phyloP scores from a whole-genome alignment of 1,140 invertebrate species.

The Reticulitermes speratus region DNA sequence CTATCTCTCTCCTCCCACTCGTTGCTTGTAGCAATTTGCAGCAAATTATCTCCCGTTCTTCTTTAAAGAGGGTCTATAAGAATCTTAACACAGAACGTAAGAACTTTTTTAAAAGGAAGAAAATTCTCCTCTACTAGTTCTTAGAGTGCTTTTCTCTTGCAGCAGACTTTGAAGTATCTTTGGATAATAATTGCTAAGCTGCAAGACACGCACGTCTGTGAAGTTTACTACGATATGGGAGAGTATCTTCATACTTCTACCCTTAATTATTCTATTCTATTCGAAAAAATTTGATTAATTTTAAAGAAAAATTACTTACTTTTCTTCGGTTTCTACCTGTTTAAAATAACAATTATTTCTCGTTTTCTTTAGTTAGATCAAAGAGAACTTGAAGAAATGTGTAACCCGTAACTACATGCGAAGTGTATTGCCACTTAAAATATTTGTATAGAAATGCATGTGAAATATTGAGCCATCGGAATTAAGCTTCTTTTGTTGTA shows the following conservation, averaged over 20 bases:
- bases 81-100: neutral
- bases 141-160: neutral
- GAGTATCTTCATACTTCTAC: neutral
- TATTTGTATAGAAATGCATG: too few relatives aligned
- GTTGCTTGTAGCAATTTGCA: conserved; percentile 8
- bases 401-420: too few relatives aligned
- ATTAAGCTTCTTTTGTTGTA: too few relatives aligned
- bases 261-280: neutral
- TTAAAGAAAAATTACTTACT: neutral
- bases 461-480: too few relatives aligned
- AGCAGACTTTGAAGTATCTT: neutral
- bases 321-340: neutral
- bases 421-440: too few relatives aligned
- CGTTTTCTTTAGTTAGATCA: too few relatives aligned
- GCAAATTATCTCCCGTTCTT: neutral
- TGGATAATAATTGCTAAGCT: neutral
- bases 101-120: neutral
- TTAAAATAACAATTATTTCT: too few relatives aligned
- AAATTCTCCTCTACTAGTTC: neutral
- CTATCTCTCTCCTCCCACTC: neutral
- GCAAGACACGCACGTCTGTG: neutral
- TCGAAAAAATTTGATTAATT: neutral
- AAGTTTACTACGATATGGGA: neutral
- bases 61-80: neutral
- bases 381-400: too few relatives aligned